A percentile compares a stretch with the other conserved stretches of the same genome.
Conservation (phyloP, 2,888 invertebrate genomes). For the Conomelus anceps region DNA sequence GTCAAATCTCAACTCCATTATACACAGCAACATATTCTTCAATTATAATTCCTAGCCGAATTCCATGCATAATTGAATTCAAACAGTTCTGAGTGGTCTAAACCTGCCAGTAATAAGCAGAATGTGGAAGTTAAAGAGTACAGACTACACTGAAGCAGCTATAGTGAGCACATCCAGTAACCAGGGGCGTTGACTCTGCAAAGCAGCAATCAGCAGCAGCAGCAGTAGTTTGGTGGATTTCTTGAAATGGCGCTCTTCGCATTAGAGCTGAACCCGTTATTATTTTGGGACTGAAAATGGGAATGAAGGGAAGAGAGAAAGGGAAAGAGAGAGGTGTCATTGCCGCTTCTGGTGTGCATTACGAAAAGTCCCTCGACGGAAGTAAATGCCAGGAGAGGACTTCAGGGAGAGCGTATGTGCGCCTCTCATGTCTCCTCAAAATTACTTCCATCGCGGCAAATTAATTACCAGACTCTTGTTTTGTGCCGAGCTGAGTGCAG, state of each 20-base stretch:
- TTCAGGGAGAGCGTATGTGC: background rate
- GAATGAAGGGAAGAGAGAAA: background rate
- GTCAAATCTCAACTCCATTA: background rate
- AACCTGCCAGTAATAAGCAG: background rate
- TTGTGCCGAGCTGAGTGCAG: background rate
- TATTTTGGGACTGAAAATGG: background rate
- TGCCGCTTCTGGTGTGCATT: background rate
- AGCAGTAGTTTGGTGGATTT: background rate
- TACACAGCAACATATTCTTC: background rate
- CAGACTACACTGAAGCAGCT: too few species aligned
- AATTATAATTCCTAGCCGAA: background rate
- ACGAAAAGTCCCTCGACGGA: background rate
- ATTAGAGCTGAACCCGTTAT: background rate
- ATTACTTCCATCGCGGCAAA: background rate
- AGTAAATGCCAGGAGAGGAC: background rate
- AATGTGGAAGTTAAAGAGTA: background rate
- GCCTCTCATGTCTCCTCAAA: background rate
- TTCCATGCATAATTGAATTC: background rate
- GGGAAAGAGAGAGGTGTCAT: background rate
- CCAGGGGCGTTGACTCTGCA: background rate
- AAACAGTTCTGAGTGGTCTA: background rate
- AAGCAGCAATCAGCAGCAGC: too few species aligned
- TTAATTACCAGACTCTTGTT: background rate
- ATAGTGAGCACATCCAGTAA: background rate
- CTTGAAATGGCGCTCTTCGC: background rate